phyloP scores from a whole-genome alignment of 2,113 vertebrate genomes.

The Pedionomus torquatus region DNA sequence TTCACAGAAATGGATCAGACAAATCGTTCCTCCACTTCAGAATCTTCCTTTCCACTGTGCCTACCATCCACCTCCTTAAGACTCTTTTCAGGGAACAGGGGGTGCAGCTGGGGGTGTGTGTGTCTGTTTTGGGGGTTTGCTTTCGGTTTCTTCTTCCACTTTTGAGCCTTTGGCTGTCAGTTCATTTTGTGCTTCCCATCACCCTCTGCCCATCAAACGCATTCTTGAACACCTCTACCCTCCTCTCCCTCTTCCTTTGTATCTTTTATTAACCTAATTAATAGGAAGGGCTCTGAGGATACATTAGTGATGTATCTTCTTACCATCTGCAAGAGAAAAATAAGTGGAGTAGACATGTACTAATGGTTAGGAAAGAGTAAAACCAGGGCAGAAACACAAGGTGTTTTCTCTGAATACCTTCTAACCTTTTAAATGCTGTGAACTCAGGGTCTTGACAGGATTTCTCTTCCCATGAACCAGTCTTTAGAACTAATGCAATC shows the following conservation, averaged over 20 bases:
- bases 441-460: neutral
- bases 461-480: neutral
- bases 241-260: too few species aligned
- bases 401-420: neutral
- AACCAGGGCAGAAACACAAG: neutral
- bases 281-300: neutral
- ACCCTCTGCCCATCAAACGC: fast-evolving
- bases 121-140: neutral
- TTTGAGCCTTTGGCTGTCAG: neutral
- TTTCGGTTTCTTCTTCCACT: neutral
- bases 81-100: neutral
- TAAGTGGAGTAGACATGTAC: neutral
- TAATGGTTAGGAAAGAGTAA: neutral
- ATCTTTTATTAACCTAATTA: neutral
- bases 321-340: neutral
- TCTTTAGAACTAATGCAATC: neutral
- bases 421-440: neutral
- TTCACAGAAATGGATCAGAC: neutral
- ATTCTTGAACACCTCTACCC: neutral
- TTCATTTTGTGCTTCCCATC: neutral
- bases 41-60: neutral
- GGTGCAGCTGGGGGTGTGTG: neutral
- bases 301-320: neutral
- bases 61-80: neutral
- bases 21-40: neutral